A percentile compares a stretch with the other conserved stretches of the same genome.
Conservation (phyloP, 1,140 invertebrate species). For the Trichonephila inaurata region DNA sequence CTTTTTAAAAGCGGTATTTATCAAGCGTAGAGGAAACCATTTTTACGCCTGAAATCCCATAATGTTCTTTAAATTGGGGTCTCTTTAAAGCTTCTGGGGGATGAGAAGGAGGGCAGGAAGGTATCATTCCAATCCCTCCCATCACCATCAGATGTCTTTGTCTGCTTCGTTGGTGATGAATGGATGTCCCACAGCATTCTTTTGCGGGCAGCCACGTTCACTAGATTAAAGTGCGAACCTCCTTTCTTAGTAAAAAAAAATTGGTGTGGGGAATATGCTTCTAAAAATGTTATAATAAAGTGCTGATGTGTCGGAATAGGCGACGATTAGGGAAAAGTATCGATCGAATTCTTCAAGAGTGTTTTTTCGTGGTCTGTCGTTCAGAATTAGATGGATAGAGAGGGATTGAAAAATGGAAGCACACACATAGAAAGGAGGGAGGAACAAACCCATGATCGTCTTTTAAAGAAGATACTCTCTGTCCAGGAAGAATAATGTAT, state of each 20-base stretch:
- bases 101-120: background rate
- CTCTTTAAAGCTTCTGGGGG: conserved; percentile 18
- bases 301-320: conserved; percentile 15
- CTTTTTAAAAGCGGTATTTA: conserved; percentile 34
- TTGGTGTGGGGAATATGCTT: background rate
- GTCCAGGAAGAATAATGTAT: no score
- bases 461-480: no score
- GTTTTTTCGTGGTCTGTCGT: background rate
- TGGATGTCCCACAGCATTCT: conserved; percentile 16
- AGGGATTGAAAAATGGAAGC: no score
- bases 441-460: no score
- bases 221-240: background rate
- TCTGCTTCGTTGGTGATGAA: conserved; percentile 53
- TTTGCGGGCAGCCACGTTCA: background rate
- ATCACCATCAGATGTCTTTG: conserved; percentile 33
- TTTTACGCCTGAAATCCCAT: conserved; percentile 48
- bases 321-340: background rate
- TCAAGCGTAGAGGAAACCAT: conserved; percentile 25
- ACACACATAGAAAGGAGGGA: no score
- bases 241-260: background rate
- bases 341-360: background rate
- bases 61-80: conserved; percentile 56
- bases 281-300: conserved; percentile 9
- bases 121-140: background rate
- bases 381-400: no score